Conservation (phyloP, 2,113 vertebrate genomes). For the Onychostruthus taczanowskii region DNA sequence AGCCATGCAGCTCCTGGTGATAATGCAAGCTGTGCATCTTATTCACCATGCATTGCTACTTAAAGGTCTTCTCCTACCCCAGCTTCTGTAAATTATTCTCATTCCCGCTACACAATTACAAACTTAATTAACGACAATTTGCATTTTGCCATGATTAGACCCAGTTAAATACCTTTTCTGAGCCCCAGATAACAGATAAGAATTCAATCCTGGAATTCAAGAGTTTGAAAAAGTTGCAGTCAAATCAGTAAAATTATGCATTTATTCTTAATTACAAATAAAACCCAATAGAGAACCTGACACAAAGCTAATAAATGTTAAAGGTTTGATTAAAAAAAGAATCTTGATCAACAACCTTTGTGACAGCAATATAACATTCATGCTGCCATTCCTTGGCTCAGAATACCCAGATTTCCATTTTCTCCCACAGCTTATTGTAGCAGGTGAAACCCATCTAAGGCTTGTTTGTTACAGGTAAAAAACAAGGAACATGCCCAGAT, state of each 20-base stretch:
- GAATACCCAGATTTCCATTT: background rate
- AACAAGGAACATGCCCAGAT: background rate
- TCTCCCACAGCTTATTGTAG: background rate
- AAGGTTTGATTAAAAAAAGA: background rate
- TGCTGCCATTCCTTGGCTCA: background rate
- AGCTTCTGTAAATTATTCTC: background rate
- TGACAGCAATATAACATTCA: background rate
- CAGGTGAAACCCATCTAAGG: background rate
- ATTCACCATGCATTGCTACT: background rate
- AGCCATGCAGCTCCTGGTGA: constrained; percentile 33
- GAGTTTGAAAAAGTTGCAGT: background rate
- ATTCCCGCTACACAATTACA: background rate
- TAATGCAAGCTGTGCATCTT: constrained; percentile 33
- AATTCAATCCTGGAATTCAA: background rate
- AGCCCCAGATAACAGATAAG: background rate
- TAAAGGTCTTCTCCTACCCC: background rate
- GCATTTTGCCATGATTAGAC: background rate
- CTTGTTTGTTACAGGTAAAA: background rate
- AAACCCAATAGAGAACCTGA: background rate
- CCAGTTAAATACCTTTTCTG: background rate
- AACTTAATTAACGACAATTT: background rate
- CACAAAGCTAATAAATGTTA: background rate
- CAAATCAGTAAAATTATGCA: background rate
- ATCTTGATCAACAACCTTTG: background rate
- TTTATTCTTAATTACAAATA: background rate